phyloP scores from a whole-genome alignment of 2,797 vertebrate species.

The Aselliscus stoliczkanus region DNA sequence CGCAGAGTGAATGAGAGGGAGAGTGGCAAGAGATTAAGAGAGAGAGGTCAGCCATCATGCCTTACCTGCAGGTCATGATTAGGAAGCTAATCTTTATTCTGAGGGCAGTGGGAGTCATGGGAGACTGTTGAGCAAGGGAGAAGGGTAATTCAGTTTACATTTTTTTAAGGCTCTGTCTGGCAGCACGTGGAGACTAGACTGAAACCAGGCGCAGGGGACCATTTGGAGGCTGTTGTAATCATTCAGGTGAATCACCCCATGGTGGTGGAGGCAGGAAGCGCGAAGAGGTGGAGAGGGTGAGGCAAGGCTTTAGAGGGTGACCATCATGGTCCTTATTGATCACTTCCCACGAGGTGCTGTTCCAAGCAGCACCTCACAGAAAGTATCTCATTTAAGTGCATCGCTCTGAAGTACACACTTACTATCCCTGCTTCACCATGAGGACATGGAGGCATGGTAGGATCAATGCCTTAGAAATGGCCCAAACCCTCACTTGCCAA shows the following conservation, averaged over 20 bases:
- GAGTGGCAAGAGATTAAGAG: too few species aligned
- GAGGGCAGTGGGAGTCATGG: not conserved
- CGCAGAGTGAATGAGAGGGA: not conserved
- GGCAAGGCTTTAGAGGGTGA: not conserved
- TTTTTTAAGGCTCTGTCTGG: not conserved
- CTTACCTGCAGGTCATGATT: not conserved
- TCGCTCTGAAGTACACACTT: not conserved
- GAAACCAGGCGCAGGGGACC: not conserved
- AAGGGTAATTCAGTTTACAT: not conserved
- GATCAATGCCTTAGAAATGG: not conserved
- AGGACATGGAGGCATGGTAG: not conserved
- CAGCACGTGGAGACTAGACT: not conserved
- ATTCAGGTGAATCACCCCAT: not conserved
- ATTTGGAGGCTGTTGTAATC: not conserved
- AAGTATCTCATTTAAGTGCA: not conserved
- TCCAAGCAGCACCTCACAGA: not conserved
- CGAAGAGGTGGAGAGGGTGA: not conserved
- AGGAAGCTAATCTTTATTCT: not conserved
- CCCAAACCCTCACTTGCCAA: not conserved
- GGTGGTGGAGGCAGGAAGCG: not conserved
- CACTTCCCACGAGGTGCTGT: not conserved
- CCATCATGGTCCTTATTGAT: not conserved
- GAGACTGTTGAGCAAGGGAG: not conserved
- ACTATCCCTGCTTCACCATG: not conserved
- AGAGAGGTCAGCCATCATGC: rapidly evolving